Base-by-base conservation (phyloP, 2,888 invertebrate species). In the Callyntrura guangdongensis region DNA sequence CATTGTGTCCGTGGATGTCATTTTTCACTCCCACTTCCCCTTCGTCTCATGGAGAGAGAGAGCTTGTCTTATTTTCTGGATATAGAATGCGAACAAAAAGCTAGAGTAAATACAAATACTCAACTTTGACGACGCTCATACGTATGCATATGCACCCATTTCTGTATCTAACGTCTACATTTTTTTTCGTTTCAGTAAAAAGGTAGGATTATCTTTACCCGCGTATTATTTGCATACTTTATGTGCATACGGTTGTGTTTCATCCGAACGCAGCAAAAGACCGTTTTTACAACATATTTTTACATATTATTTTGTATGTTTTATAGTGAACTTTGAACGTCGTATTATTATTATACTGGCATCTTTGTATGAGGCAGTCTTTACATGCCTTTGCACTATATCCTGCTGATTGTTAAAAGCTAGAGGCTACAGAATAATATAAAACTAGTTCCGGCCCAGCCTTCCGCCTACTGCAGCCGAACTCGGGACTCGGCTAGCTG, bases 381-480 rank as follows among this genome's bases (percentile, higher is more conserved):
- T 36, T 36, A 36, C 36, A 36, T 67, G 67, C 25, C n/a, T 64
- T 64, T 17, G 25, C 20, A 36, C 2, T 36, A 36, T 45, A 36
- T 8, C 0, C 17, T 64, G 11, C 45, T 4, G n/a, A 72, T 22
- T 72, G 14, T 36, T 36, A 45, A 20, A 17, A 11, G 22, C 25
- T 67, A 67, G 9, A 25, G 14, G 12, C 17, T 45, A 64, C 14
- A 47, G 82, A 64, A 64, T 22, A 64, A 69, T 61, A 56, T 36
- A 22, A 74, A 14, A 36, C 69, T 64, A 56, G 82, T 69, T 87
- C 82, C 87, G 82, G 87, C 87, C 87, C 87, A 56, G 82, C 87
- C 87, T 87, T 87, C 77, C 86, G 69, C 87, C 81, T 87, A 82
- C 87, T 87, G 87, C 67, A 79, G 86, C 86, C 86, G 81, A 87